phyloP scores from a whole-genome alignment of 2,888 invertebrate species.

The Bugula neritina region DNA sequence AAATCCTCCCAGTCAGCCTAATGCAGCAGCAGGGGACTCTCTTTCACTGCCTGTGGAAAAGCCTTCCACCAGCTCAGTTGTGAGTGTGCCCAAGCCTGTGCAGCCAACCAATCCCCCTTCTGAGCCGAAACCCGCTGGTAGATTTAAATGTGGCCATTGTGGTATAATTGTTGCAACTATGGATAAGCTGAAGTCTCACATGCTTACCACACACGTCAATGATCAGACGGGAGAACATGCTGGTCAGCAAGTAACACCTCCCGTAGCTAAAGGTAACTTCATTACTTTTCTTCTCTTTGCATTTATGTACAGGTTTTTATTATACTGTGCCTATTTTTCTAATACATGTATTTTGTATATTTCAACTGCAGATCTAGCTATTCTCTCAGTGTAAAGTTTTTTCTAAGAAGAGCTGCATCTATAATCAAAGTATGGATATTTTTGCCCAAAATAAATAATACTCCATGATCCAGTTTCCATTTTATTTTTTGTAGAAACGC shows the following conservation, averaged over 20 bases:
- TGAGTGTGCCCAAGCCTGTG: neutral
- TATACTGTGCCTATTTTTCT: too few species aligned
- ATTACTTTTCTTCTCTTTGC: too few species aligned
- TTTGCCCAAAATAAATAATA: too few species aligned
- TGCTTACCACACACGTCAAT: slow-evolving; percentile 20
- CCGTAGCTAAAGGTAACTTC: neutral
- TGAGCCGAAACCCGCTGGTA: slow-evolving; percentile 9
- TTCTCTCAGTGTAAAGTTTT: too few species aligned
- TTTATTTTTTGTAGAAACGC: too few species aligned
- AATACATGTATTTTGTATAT: too few species aligned
- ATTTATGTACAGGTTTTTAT: too few species aligned
- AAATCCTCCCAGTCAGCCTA: neutral
- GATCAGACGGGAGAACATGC: slow-evolving; percentile 23
- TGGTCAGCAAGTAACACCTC: neutral
- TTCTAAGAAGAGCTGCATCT: too few species aligned
- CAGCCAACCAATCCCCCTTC: neutral
- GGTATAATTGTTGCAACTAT: slow-evolving; percentile 20
- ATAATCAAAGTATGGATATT: too few species aligned
- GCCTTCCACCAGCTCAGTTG: neutral
- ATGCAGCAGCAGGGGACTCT: slow-evolving; percentile 1
- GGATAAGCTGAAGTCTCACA: slow-evolving; percentile 22
- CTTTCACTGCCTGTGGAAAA: neutral
- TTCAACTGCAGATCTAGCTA: too few species aligned
- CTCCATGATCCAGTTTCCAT: too few species aligned
- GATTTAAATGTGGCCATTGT: slow-evolving; percentile 23